phyloP scores from a whole-genome alignment of 1,140 invertebrate species.

The Lethrus apterus region DNA sequence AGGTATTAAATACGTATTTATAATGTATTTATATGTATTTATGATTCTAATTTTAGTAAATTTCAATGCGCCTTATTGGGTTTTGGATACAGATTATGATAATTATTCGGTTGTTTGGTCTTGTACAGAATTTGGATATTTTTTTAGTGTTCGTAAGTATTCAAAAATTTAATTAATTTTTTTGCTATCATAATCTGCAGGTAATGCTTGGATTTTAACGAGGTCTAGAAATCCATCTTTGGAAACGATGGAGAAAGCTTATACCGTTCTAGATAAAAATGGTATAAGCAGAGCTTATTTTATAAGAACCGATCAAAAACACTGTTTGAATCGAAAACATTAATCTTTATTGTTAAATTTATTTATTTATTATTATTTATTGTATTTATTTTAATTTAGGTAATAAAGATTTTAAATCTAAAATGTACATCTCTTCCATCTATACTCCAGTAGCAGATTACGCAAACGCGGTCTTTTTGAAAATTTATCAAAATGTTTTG shows the following conservation, averaged over 20 bases:
- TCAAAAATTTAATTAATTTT: conserved; percentile 6
- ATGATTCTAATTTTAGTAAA: conserved; percentile 10
- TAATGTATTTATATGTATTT: too few species aligned
- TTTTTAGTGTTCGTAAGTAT: conserved; percentile 51
- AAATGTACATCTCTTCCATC: too few species aligned
- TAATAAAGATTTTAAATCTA: not conserved
- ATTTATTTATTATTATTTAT: not conserved
- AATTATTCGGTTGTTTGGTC: conserved; percentile 69
- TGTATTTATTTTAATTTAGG: conserved; percentile 1
- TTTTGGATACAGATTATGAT: conserved; percentile 72
- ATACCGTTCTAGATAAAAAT: conserved; percentile 50
- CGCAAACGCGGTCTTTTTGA: too few species aligned
- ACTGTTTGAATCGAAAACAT: conserved; percentile 44
- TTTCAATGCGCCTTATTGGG: conserved; percentile 20
- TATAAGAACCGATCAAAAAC: conserved; percentile 55
- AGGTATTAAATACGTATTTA: conserved; percentile 32
- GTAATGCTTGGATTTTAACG: conserved; percentile 60
- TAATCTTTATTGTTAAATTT: not conserved
- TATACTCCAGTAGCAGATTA: too few species aligned
- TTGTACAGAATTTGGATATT: conserved; percentile 48
- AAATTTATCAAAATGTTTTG: too few species aligned
- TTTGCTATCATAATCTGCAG: conserved; percentile 41
- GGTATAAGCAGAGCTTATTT: conserved; percentile 52
- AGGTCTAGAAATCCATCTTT: conserved; percentile 49
- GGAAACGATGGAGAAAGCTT: conserved; percentile 51